A percentile compares a stretch with the other conserved stretches of the same genome.
phyloP scores from a whole-genome alignment of 2,888 invertebrate genomes.

The Oscheius onirici region DNA sequence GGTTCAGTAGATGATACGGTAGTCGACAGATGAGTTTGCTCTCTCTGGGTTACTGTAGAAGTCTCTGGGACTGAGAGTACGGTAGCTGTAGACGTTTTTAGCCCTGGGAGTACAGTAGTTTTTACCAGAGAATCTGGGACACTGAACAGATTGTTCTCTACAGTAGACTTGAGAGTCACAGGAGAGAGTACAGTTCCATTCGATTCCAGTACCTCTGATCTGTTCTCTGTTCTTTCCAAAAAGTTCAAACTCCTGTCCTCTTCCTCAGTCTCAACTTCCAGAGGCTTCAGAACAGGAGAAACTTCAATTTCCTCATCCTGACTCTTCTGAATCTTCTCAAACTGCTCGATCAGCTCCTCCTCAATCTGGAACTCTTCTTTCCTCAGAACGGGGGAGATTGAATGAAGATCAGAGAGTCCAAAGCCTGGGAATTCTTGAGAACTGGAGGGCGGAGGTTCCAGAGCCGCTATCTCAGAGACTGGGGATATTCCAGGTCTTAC shows the following conservation, averaged over 20 bases:
- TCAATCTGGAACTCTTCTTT: not conserved
- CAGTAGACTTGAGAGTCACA: too few relatives aligned
- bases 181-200: too few relatives aligned
- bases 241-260: not conserved
- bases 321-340: too few relatives aligned
- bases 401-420: not conserved
- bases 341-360: not conserved
- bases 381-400: not conserved
- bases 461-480: not conserved
- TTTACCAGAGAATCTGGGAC: too few relatives aligned
- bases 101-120: not conserved
- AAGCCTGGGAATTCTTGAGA: conserved; percentile 17
- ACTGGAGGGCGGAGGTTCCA: not conserved
- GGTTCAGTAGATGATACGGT: not conserved
- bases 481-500: not conserved
- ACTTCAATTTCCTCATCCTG: not conserved
- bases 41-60: not conserved
- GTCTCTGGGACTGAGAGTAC: not conserved
- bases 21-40: too few relatives aligned
- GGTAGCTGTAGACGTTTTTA: not conserved
- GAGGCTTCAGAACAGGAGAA: not conserved
- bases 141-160: too few relatives aligned
- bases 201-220: not conserved
- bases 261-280: conserved; percentile 1
- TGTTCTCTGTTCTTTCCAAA: not conserved